Evolutionary conservation across 2,113 vertebrate genomes (phyloP), one percentile per base, ranked within the genome.

Genomic region (Scytalopus superciliaris): DNA sequence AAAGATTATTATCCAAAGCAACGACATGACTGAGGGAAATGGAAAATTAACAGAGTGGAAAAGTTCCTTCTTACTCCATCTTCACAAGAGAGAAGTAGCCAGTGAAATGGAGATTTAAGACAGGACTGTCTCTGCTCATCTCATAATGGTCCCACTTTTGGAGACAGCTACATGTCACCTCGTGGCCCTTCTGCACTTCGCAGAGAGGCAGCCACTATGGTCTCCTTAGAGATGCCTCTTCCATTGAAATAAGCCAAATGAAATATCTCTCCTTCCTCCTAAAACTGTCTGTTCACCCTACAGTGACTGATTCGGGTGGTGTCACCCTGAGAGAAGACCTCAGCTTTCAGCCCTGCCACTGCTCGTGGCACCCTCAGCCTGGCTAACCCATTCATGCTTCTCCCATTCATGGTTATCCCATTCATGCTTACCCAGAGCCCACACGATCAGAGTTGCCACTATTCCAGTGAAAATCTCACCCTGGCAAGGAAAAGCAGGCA

Each of bases 21-120:
- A 69, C 56, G 5, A 44, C 60, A 53, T 5, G 45, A 93, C 0
- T 1, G 53, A 93, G 45, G 47, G 49, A 95, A 94, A 94, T 37
- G 66, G 78, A 87, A 95, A 94, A 96, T 78, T 62, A 96, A 96
- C 27, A 81, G 42, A 12, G 19, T 74, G 52, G 45, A 55, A 87
- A 94, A 90, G 94, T 66, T 83, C 87, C 67, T 57, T 84, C 75
- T 88, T 59, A 68, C 49, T 81, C n/a, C 31, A n/a, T 23, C 62
- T 74, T 93, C n/a, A 57, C 53, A n/a, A 55, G 52, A 68, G 35
- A 82, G 27, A 39, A 78, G 23, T 8, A 69, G 35, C 7, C 70
- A 70, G 47, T 23, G 22, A 57, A 84, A 91, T 5, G 14, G 35
- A 80, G n/a, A 93, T 55, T 50, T 66, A 80, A 49, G 37, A 66